A percentile compares a stretch with the other conserved stretches of the same genome.
phyloP scores from a whole-genome alignment of 2,113 vertebrate genomes.

The Arenaria interpres region DNA sequence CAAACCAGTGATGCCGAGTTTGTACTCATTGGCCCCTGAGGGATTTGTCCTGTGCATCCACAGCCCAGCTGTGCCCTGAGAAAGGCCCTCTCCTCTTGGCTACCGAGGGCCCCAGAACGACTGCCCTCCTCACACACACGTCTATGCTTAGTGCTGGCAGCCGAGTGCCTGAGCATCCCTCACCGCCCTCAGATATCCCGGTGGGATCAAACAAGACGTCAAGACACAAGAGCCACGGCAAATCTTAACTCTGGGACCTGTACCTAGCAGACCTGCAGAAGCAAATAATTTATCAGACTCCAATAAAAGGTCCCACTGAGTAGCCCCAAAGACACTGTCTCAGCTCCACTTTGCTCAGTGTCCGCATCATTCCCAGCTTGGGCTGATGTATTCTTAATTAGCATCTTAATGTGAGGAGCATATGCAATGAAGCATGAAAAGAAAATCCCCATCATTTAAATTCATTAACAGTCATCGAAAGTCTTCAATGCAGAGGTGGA shows the following conservation, averaged over 20 bases:
- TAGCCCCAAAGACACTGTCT: background rate
- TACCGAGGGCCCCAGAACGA: background rate
- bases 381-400: slow-evolving; percentile 71
- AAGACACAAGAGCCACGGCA: background rate
- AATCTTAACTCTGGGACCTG: background rate
- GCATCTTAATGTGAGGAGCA: slow-evolving; percentile 73
- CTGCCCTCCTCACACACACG: background rate
- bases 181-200: background rate
- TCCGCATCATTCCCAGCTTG: slow-evolving; percentile 4
- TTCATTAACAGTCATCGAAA: slow-evolving; percentile 76
- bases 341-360: slow-evolving; percentile 24
- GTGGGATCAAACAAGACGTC: background rate
- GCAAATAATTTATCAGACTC: slow-evolving; percentile 16
- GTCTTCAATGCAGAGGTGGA: slow-evolving; percentile 68
- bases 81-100: background rate
- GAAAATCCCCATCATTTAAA: slow-evolving; percentile 80
- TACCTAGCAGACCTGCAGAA: background rate
- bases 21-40: background rate
- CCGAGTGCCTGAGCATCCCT: background rate
- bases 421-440: slow-evolving; percentile 70
- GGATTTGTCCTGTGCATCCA: background rate
- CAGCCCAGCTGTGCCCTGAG: background rate
- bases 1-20: background rate
- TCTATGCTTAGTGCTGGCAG: background rate
- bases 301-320: background rate